phyloP scores from a whole-genome alignment of 1,140 invertebrate genomes.

The Cherax quadricarinatus region DNA sequence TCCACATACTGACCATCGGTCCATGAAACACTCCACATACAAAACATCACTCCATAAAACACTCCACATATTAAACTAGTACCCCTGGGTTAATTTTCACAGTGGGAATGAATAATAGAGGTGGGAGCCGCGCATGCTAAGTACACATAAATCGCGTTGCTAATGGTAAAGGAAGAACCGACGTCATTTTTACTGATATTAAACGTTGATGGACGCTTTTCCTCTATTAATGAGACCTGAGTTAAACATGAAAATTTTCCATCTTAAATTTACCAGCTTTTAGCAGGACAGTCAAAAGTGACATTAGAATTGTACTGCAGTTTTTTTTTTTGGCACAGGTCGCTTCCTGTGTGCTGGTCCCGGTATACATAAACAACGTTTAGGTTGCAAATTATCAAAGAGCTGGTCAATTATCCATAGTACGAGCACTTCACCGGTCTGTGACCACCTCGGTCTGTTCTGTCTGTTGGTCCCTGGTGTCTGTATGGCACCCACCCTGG shows the following conservation, averaged over 20 bases:
- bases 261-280: constrained; percentile 48
- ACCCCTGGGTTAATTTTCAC: background rate
- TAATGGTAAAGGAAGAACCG: background rate
- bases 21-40: no score
- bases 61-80: background rate
- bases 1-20: no score
- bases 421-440: background rate
- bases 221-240: background rate
- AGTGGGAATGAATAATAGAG: background rate
- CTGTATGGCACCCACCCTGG: no score
- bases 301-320: background rate
- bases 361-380: constrained; percentile 29
- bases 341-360: background rate
- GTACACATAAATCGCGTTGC: background rate
- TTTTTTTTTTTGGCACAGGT: background rate
- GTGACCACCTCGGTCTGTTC: no score
- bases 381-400: constrained; percentile 36
- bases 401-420: background rate
- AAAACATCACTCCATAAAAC: background rate
- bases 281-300: constrained; percentile 33
- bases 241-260: constrained; percentile 40
- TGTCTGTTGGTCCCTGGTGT: no score
- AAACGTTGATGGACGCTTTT: background rate
- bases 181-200: background rate
- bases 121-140: background rate